Conservation (phyloP, 2,888 invertebrate species). For the Ornithoptera alexandrae region DNA sequence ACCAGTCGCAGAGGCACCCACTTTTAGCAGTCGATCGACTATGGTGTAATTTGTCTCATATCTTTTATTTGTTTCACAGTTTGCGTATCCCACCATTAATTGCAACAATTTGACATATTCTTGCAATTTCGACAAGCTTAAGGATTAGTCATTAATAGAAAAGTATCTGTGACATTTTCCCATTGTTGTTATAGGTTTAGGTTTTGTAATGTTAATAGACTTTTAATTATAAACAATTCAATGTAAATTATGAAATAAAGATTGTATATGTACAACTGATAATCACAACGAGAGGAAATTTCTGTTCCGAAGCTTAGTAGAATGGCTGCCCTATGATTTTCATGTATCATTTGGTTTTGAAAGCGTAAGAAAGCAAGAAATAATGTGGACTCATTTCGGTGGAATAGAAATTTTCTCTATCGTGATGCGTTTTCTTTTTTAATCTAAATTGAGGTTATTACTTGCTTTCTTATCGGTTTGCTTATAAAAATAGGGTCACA, state of each 20-base stretch:
- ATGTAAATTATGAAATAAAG: slow-evolving; percentile 36
- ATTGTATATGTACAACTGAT: slow-evolving; percentile 30
- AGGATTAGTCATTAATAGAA: not conserved
- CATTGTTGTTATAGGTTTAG: slow-evolving; percentile 33
- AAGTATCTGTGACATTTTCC: slow-evolving; percentile 22
- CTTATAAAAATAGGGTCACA: slow-evolving; percentile 63
- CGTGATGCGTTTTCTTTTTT: slow-evolving; percentile 60
- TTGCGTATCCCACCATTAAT: slow-evolving; percentile 24
- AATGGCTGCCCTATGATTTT: slow-evolving; percentile 53
- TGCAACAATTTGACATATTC: slow-evolving; percentile 8
- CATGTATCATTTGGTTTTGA: slow-evolving; percentile 38
- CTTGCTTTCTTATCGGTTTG: slow-evolving; percentile 76
- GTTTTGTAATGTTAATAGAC: not conserved
- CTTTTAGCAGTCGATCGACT: slow-evolving; percentile 69
- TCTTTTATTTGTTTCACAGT: slow-evolving; percentile 7
- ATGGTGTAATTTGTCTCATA: slow-evolving; percentile 58
- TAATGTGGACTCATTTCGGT: slow-evolving; percentile 47
- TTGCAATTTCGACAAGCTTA: slow-evolving; percentile 20
- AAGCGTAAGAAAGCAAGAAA: slow-evolving; percentile 72
- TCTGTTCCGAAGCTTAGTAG: slow-evolving; percentile 73
- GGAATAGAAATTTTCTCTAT: slow-evolving; percentile 80
- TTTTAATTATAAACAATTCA: slow-evolving; percentile 21
- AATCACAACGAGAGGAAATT: slow-evolving; percentile 74
- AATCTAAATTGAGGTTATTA: slow-evolving; percentile 53
- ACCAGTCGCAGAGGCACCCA: slow-evolving; percentile 58